Evolutionary conservation across 1,140 invertebrate genomes (phyloP).

Genomic region (Lucilia sericata): DNA sequence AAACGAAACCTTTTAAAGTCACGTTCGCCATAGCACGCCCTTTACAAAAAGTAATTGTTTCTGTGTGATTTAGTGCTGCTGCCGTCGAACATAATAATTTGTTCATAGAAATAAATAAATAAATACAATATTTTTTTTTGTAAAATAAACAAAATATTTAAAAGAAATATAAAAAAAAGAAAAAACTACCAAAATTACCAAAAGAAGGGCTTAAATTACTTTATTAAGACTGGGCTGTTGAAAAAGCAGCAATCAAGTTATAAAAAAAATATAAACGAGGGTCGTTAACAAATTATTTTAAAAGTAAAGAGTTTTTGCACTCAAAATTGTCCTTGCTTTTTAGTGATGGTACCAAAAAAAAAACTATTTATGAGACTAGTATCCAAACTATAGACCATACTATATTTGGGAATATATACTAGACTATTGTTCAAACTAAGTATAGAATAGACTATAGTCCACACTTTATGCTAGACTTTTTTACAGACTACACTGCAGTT

Average conservation of each 20-base stretch:
- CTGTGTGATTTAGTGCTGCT: too few species aligned
- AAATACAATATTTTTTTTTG: neutral
- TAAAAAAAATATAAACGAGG: neutral
- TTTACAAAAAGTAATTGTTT: neutral
- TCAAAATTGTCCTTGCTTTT: too few species aligned
- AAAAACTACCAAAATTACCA: neutral
- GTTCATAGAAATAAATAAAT: neutral
- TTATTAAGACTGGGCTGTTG: neutral
- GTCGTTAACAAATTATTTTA: neutral
- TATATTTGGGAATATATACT: too few species aligned
- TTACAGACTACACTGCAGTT: too few species aligned
- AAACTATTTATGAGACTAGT: too few species aligned
- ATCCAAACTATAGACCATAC: too few species aligned
- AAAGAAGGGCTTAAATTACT: slow-evolving; percentile 8
- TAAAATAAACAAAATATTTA: neutral
- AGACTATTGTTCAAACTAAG: too few species aligned
- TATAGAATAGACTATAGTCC: too few species aligned
- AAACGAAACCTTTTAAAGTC: neutral
- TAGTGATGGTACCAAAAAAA: too few species aligned
- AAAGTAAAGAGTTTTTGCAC: too few species aligned
- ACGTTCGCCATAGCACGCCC: neutral
- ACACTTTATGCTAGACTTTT: too few species aligned
- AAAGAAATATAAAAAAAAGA: neutral
- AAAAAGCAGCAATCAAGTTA: too few species aligned
- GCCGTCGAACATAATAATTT: neutral